Evolutionary conservation across 2,797 vertebrate genomes (phyloP).

Genomic region (Chrosomus eos): DNA sequence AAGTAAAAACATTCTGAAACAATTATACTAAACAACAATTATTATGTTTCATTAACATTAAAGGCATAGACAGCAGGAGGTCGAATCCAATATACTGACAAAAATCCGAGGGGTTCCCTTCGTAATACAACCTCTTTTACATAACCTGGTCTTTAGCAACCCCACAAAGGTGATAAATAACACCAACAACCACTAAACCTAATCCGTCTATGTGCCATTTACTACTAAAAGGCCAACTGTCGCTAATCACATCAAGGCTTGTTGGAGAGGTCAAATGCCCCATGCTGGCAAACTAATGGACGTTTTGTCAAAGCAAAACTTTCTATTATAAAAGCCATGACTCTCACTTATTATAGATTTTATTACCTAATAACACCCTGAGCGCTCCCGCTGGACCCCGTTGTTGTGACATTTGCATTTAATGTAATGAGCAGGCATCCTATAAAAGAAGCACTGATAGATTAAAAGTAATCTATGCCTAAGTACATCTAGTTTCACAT

Average conservation of each 20-base stretch:
- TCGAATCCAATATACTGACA: not conserved
- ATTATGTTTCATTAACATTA: not conserved
- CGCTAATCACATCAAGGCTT: not conserved
- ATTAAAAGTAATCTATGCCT: not conserved
- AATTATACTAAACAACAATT: not conserved
- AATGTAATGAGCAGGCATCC: conserved; percentile 20
- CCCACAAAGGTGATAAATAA: conserved; percentile 26
- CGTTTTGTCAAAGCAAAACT: not conserved
- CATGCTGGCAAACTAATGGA: conserved; percentile 3
- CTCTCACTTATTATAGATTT: conserved; percentile 30
- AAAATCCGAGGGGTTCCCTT: not conserved
- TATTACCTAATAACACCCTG: conserved; percentile 57
- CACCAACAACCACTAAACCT: conserved; percentile 13
- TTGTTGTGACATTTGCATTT: conserved; percentile 26
- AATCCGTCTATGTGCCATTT: conserved; percentile 24
- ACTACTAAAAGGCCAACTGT: conserved; percentile 24
- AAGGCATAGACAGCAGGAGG: not conserved
- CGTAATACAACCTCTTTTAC: not conserved
- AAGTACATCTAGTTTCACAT: not conserved
- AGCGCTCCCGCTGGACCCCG: not conserved
- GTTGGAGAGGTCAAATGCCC: conserved; percentile 11
- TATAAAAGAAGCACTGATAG: not conserved
- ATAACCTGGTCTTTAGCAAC: not conserved
- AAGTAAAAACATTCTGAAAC: not conserved
- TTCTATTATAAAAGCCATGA: conserved; percentile 37